Conservation (phyloP, 2,113 vertebrate species). For the Danionella cerebrum region DNA sequence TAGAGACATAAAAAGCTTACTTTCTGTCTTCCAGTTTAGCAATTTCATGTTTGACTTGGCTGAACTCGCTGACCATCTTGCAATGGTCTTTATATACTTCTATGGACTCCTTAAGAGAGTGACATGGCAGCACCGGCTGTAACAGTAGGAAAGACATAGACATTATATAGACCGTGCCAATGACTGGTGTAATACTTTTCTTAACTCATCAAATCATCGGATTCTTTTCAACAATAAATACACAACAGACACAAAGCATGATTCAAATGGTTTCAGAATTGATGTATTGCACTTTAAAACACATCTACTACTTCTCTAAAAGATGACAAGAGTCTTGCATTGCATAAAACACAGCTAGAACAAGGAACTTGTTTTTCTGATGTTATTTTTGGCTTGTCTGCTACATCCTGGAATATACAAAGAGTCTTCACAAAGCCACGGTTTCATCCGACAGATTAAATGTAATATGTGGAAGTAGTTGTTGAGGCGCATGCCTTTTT, state of each 20-base stretch:
- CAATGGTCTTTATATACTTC: conserved; percentile 93
- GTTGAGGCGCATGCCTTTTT: neutral
- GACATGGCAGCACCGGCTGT: conserved; percentile 87
- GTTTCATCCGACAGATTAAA: neutral
- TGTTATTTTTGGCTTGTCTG: neutral
- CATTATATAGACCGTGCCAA: too few species aligned
- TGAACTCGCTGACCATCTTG: conserved; percentile 91
- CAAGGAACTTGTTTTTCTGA: neutral
- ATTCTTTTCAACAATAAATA: neutral
- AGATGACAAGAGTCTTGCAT: neutral
- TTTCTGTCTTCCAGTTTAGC: conserved; percentile 85
- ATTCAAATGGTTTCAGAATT: too few species aligned
- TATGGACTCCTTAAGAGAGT: conserved; percentile 84
- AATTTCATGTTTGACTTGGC: conserved; percentile 90
- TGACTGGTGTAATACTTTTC: too few species aligned
- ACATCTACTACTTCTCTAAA: neutral
- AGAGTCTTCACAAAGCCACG: neutral
- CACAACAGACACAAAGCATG: too few species aligned
- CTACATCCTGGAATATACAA: neutral
- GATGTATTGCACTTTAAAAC: neutral
- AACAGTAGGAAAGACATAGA: neutral
- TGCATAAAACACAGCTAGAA: neutral
- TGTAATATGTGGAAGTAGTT: conserved; percentile 21
- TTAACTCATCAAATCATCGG: neutral
- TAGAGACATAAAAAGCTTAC: conserved; percentile 62